Percentiles rank a stretch among this genome's conserved stretches.
phyloP scores from a whole-genome alignment of 2,797 vertebrate genomes.

The Valencia hispanica region DNA sequence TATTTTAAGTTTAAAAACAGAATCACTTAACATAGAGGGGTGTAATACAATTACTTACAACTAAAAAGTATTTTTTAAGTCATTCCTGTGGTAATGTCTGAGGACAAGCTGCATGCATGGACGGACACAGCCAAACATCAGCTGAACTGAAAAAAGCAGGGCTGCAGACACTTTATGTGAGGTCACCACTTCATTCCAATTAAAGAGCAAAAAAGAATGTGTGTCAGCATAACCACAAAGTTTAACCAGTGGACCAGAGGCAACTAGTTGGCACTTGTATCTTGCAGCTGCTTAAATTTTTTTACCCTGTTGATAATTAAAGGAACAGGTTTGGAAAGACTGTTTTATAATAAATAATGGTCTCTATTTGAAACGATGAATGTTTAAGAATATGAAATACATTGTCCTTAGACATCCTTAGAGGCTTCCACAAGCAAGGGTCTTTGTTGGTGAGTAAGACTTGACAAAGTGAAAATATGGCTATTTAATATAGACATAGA shows the following conservation, averaged over 20 bases:
- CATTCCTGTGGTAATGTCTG: constrained; percentile 57
- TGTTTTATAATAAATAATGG: neutral
- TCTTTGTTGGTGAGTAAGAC: too few relatives aligned
- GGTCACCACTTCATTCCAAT: constrained; percentile 54
- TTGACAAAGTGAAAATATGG: too few relatives aligned
- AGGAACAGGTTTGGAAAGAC: neutral
- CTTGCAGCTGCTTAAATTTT: constrained; percentile 17
- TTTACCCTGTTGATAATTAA: neutral
- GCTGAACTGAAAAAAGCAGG: constrained; percentile 56
- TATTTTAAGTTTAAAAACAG: constrained; percentile 17
- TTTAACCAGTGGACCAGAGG: constrained; percentile 44
- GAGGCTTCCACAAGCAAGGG: too few relatives aligned
- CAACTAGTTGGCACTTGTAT: constrained; percentile 23
- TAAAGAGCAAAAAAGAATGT: constrained; percentile 62
- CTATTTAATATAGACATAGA: too few relatives aligned
- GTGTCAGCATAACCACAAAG: constrained; percentile 56
- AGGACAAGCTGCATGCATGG: constrained; percentile 42
- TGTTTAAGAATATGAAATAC: too few relatives aligned
- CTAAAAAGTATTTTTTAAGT: constrained; percentile 25
- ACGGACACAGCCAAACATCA: constrained; percentile 62
- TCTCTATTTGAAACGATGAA: neutral
- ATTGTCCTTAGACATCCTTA: too few relatives aligned
- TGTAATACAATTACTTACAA: constrained; percentile 27
- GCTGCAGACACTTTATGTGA: constrained; percentile 61
- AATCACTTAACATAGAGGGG: constrained; percentile 24